Conservation (phyloP, 2,888 invertebrate genomes). For the Merodon equestris region DNA sequence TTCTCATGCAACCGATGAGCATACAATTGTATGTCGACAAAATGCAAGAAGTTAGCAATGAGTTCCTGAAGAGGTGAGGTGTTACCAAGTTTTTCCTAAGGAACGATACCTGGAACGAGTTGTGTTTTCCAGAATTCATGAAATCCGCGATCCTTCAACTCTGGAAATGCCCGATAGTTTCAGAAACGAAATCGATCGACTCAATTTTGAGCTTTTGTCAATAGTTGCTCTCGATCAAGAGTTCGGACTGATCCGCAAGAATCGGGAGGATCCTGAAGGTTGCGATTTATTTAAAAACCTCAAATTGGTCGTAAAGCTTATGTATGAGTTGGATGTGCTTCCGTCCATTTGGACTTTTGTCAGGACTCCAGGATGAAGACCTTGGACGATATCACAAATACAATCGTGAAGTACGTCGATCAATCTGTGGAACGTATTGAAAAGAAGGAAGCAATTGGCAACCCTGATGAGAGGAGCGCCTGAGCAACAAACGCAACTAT, state of each 20-base stretch:
- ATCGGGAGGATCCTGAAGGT: conserved; percentile 26
- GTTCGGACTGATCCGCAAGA: conserved; percentile 72
- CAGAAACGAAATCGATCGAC: conserved; percentile 80
- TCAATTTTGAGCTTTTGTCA: conserved; percentile 81
- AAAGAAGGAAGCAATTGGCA: conserved; percentile 77
- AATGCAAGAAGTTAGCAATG: conserved; percentile 78
- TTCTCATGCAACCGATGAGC: conserved; percentile 82
- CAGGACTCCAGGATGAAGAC: conserved; percentile 66
- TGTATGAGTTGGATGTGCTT: conserved; percentile 63
- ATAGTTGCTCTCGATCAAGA: conserved; percentile 77
- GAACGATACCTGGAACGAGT: too few species aligned
- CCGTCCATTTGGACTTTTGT: conserved; percentile 69
- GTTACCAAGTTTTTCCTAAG: too few species aligned
- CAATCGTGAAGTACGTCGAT: conserved; percentile 75
- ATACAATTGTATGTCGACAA: conserved; percentile 79
- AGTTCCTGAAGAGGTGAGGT: conserved; percentile 63
- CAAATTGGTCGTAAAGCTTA: not conserved
- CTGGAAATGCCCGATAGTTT: conserved; percentile 79
- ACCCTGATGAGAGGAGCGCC: conserved; percentile 82
- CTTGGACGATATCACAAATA: conserved; percentile 71
- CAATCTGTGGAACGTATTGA: conserved; percentile 72
- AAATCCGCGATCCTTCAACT: conserved; percentile 70
- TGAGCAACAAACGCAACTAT: conserved; percentile 82
- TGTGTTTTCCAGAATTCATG: conserved; percentile 72
- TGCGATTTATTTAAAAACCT: too few species aligned